Percentiles rank a stretch among this genome's conserved stretches.
phyloP scores from a whole-genome alignment of 2,113 vertebrate species.

The Thamnophis sirtalis region DNA sequence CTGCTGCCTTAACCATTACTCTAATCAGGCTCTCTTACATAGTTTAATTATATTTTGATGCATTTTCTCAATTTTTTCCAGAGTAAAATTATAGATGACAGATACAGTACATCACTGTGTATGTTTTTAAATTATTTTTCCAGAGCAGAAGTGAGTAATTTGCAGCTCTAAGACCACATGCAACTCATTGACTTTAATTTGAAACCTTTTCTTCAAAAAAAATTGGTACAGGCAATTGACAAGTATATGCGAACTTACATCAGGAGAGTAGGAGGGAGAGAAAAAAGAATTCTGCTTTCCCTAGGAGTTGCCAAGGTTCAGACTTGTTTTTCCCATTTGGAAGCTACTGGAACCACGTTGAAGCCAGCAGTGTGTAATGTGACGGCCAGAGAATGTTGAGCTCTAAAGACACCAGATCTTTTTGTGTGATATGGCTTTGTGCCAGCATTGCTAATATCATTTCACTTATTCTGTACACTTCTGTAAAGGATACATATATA shows the following conservation, averaged over 20 bases:
- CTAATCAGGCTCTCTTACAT: neutral
- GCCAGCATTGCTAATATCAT: constrained; percentile 11
- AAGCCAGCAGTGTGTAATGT: neutral
- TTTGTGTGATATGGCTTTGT: neutral
- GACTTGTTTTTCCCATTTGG: neutral
- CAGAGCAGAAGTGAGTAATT: neutral
- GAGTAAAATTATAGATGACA: neutral
- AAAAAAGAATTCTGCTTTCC: neutral
- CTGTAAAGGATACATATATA: constrained; percentile 47
- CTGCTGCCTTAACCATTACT: neutral
- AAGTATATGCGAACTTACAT: neutral
- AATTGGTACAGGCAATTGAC: neutral
- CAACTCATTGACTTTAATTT: neutral
- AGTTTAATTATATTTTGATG: neutral
- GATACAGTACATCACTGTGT: neutral
- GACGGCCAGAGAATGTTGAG: neutral
- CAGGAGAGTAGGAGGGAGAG: neutral
- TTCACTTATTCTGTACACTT: constrained; percentile 29
- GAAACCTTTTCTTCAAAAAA: neutral
- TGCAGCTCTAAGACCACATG: neutral
- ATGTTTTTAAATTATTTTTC: neutral
- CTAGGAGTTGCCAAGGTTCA: neutral
- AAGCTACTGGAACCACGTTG: neutral
- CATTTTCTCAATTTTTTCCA: neutral
- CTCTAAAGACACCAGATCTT: neutral